Evolutionary conservation across 2,113 vertebrate species (phyloP).

Genomic region (Corythaeola cristata): DNA sequence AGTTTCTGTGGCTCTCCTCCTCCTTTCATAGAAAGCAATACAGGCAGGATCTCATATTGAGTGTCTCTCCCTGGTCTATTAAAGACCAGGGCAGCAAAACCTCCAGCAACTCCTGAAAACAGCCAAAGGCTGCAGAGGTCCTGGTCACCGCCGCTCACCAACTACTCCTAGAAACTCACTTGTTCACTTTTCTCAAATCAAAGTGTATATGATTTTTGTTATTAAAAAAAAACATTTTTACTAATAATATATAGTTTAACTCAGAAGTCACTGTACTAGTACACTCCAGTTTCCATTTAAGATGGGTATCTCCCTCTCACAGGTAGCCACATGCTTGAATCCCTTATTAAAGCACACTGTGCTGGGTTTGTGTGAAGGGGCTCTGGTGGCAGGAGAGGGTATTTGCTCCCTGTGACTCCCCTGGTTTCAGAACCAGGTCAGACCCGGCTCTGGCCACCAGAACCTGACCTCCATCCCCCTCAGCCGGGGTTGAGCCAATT

Average conservation of each 20-base stretch:
- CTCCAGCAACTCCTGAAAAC: not conserved
- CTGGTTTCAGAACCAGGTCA: no score
- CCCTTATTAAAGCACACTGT: not conserved
- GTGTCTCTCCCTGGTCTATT: not conserved
- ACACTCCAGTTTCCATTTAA: not conserved
- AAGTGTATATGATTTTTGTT: not conserved
- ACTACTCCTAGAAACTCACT: not conserved
- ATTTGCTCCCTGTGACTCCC: no score
- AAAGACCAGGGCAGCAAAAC: not conserved
- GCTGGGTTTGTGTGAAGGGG: no score
- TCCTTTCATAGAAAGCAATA: not conserved
- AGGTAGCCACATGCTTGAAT: not conserved
- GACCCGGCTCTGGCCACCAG: no score
- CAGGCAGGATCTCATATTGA: not conserved
- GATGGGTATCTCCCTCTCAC: not conserved
- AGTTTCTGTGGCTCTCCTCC: not conserved
- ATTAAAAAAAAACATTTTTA: not conserved
- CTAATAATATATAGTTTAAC: not conserved
- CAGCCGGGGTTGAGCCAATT: no score
- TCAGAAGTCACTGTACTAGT: not conserved
- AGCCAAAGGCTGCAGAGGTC: not conserved
- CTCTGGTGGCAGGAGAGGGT: no score
- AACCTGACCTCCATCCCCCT: no score
- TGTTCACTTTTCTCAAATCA: not conserved
- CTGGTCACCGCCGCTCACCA: not conserved